Percentiles rank a stretch among this genome's conserved stretches.
These are phyloP conservation scores for Cygnus buccinator DNA, from an alignment of 2,113 vertebrate genomes.

Conservation along the genomic window DNA sequence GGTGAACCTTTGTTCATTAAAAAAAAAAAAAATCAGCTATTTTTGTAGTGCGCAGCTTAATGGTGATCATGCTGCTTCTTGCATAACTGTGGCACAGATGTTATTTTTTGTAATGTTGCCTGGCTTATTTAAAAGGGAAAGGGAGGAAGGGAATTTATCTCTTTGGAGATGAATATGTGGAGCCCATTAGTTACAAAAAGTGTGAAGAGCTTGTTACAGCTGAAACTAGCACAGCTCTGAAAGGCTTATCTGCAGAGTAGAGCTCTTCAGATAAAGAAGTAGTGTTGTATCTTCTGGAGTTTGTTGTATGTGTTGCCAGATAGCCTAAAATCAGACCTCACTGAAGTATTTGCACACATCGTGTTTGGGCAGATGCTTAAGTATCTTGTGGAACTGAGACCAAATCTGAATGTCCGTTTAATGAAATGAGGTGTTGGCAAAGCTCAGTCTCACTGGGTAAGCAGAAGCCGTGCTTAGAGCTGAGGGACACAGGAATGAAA, in stretches of 20 bases:
- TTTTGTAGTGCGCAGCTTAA: not conserved
- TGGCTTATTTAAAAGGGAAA: constrained; percentile 35
- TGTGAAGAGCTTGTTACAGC: constrained; percentile 62
- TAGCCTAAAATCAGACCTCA: not conserved
- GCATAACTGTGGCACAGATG: constrained; percentile 52
- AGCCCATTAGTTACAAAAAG: constrained; percentile 62
- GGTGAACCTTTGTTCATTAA: not conserved
- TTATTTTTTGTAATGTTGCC: constrained; percentile 48
- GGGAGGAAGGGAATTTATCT: constrained; percentile 44
- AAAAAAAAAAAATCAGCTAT: not conserved
- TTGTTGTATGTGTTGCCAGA: not conserved
- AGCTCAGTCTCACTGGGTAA: not conserved
- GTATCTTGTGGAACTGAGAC: not conserved
- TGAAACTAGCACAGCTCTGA: constrained; percentile 16
- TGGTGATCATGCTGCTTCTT: constrained; percentile 16
- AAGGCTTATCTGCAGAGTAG: constrained; percentile 7
- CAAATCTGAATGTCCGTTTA: not conserved
- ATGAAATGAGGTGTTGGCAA: not conserved
- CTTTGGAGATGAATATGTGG: constrained; percentile 47
- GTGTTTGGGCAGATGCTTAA: not conserved
- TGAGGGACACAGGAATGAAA: not conserved
- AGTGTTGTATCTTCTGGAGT: not conserved
- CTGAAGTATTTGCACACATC: not conserved
- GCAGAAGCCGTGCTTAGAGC: not conserved
- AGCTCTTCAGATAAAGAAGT: constrained; percentile 12